Conservation (phyloP, 2,113 vertebrate species). For the pig (Sus scrofa) region T2T-Sscrofa CM000812.6:5639501-5640000, state of each 20-base stretch:
- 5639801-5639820: constrained; percentile 31
- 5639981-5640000: not conserved
- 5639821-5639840: not conserved
- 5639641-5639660: not conserved
- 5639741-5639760: constrained; percentile 32
- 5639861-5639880: constrained; percentile 51
- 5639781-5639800: not conserved
- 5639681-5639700: not conserved
- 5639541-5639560: not conserved
- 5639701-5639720: not conserved
- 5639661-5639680: not conserved
- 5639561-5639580: not conserved
- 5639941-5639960: not conserved
- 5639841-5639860: constrained; percentile 27
- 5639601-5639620: not conserved
- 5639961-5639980: not conserved
- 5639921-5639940: not conserved
- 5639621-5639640: not conserved
- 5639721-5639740: constrained; percentile 7
- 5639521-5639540: not conserved
- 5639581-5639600: not conserved
- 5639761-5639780: not conserved
- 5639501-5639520: not conserved
- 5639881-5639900: not conserved
- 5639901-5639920: not conserved